phyloP scores from a whole-genome alignment of 2,797 vertebrate species.

The Microctenopoma stevenorrisi region DNA sequence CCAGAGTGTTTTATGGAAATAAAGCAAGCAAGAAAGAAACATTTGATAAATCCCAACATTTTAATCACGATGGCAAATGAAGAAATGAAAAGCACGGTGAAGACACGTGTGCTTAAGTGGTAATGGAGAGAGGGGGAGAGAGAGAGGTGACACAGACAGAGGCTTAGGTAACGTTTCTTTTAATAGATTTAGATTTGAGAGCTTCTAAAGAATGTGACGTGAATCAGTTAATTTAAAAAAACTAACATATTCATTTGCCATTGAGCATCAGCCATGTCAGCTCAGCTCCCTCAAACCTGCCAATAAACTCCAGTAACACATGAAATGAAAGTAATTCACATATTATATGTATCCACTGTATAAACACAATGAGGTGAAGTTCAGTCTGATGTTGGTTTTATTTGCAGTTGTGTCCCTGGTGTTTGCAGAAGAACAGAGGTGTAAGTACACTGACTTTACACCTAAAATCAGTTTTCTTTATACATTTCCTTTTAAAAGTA shows the following conservation, averaged over 20 bases:
- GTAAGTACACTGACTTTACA: constrained; percentile 57
- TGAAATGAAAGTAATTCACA: too few species aligned
- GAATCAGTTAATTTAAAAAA: constrained; percentile 1
- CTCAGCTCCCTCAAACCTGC: background rate
- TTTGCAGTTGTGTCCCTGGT: constrained; percentile 80
- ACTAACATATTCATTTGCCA: background rate
- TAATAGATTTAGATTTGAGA: constrained; percentile 19
- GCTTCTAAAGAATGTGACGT: constrained; percentile 1
- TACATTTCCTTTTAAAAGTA: background rate
- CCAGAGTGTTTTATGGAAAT: background rate
- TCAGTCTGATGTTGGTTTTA: constrained; percentile 12
- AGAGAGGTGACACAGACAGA: background rate
- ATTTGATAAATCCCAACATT: background rate
- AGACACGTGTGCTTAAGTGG: background rate
- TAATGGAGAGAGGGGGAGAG: background rate
- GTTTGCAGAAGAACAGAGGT: constrained; percentile 73
- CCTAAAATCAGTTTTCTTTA: background rate
- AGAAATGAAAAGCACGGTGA: background rate
- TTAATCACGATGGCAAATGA: background rate
- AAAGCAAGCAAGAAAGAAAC: background rate
- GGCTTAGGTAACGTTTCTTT: constrained; percentile 4
- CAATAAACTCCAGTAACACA: background rate
- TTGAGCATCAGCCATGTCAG: background rate
- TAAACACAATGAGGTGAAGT: constrained; percentile 3
- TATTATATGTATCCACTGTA: too few species aligned